phyloP scores from a whole-genome alignment of 35 echinoderm and acorn worm species.

The Holothuria glaberrima region DNA sequence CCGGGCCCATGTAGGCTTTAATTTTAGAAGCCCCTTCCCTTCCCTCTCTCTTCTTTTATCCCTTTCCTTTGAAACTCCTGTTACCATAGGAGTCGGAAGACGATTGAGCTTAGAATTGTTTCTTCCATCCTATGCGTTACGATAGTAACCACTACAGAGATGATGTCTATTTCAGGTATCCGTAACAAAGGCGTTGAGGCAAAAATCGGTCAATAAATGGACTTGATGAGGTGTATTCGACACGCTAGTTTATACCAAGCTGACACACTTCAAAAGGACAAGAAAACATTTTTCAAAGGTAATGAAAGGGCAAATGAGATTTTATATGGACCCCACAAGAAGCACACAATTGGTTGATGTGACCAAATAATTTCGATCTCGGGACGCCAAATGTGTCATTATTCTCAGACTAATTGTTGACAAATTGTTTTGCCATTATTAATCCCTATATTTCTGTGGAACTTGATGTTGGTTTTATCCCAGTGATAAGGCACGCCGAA shows the following conservation, averaged over 20 bases:
- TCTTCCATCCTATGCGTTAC: no score
- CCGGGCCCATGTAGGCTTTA: no score
- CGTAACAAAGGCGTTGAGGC: background rate
- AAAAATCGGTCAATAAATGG: slow-evolving; percentile 33
- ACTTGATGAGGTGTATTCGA: slow-evolving; percentile 11
- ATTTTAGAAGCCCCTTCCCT: no score
- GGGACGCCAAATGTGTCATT: no score
- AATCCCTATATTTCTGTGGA: no score
- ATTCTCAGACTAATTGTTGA: background rate
- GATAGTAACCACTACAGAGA: background rate
- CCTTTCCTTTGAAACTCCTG: no score
- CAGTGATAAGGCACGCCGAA: slow-evolving; percentile 22
- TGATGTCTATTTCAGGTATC: background rate
- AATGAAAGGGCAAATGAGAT: slow-evolving; percentile 33
- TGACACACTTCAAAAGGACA: background rate
- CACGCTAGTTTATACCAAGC: slow-evolving; percentile 7
- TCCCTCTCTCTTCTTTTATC: no score
- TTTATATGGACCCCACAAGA: slow-evolving; percentile 40
- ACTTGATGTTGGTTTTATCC: no score
- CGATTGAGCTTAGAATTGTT: no score
- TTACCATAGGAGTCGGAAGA: no score
- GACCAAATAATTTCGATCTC: no score
- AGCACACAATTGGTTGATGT: background rate
- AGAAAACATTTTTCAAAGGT: slow-evolving; percentile 31
- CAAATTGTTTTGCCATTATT: slow-evolving; percentile 49